Evolutionary conservation across 2,888 invertebrate genomes (phyloP), one percentile per base, ranked within the genome.

Genomic region (Anaspis maculata): DNA sequence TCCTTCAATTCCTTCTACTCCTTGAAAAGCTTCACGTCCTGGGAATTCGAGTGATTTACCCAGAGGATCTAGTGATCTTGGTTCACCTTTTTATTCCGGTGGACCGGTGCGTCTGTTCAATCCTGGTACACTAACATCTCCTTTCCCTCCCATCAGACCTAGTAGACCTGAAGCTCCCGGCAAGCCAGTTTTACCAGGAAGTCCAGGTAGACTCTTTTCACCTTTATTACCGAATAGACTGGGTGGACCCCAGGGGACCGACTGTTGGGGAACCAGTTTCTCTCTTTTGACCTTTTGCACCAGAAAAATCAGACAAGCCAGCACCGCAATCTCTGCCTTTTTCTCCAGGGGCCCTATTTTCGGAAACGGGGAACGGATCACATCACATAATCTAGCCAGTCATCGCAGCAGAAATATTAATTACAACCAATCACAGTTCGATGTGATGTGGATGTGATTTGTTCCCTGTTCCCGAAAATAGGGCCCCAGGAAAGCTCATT

Each of bases 401-500:
- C n/a, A n/a, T n/a, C n/a, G n/a, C n/a, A n/a, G n/a, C n/a, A n/a
- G n/a, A n/a, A n/a, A n/a, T n/a, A n/a, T n/a, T n/a, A n/a, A n/a
- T n/a, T n/a, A n/a, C n/a, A n/a, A n/a, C n/a, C n/a, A n/a, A n/a
- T n/a, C n/a, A n/a, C n/a, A n/a, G n/a, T n/a, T n/a, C n/a, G n/a
- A n/a, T n/a, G n/a, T n/a, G n/a, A n/a, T n/a, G n/a, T n/a, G n/a
- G n/a, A n/a, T n/a, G n/a, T n/a, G n/a, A n/a, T n/a, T n/a, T n/a
- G n/a, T n/a, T n/a, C n/a, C n/a, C n/a, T n/a, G n/a, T n/a, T n/a
- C n/a, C n/a, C n/a, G n/a, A n/a, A n/a, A n/a, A n/a, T n/a, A n/a
- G n/a, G n/a, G n/a, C n/a, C n/a, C n/a, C n/a, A n/a, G n/a, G n/a
- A 53, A 80, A 80, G 22, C 90, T 89, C 68, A 80, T 75, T 2